phyloP scores from a whole-genome alignment of 2,797 vertebrate species.

The Hafferia zeledoni region DNA sequence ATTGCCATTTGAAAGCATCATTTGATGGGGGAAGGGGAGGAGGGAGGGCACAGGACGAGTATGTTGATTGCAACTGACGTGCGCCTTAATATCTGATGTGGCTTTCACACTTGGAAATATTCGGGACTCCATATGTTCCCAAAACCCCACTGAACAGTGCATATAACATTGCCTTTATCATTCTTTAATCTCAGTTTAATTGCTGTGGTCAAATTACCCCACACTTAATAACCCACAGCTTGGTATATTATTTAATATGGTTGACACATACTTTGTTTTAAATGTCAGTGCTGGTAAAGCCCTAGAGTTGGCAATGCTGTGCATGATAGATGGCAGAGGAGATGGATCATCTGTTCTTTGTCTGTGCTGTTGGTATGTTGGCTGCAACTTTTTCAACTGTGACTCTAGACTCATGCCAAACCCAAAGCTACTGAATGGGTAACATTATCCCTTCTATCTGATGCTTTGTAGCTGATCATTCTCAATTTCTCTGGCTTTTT shows the following conservation, averaged over 20 bases:
- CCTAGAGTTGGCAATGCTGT: slow-evolving; percentile 77
- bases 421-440: slow-evolving; percentile 65
- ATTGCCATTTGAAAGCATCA: background rate
- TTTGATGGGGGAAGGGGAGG: background rate
- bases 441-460: slow-evolving; percentile 68
- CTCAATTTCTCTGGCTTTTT: slow-evolving; percentile 70
- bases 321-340: slow-evolving; percentile 84
- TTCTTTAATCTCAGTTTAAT: slow-evolving; percentile 95
- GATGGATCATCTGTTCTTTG: slow-evolving; percentile 84
- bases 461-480: slow-evolving; percentile 69
- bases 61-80: slow-evolving; percentile 71
- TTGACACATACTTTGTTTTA: slow-evolving; percentile 87
- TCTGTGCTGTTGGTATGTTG: slow-evolving; percentile 83
- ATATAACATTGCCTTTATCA: slow-evolving; percentile 81
- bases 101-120: slow-evolving; percentile 78
- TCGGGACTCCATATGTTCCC: slow-evolving; percentile 79
- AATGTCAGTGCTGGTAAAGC: slow-evolving; percentile 82
- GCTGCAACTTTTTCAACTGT: slow-evolving; percentile 76
- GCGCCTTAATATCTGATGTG: slow-evolving; percentile 57
- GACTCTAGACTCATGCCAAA: slow-evolving; percentile 70
- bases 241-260: slow-evolving; percentile 89
- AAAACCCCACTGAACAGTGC: slow-evolving; percentile 65
- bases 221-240: slow-evolving; percentile 95
- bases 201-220: slow-evolving; percentile 90
- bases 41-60: background rate